phyloP scores from a whole-genome alignment of 2,797 vertebrate species.

The Babyrousa celebensis region DNA sequence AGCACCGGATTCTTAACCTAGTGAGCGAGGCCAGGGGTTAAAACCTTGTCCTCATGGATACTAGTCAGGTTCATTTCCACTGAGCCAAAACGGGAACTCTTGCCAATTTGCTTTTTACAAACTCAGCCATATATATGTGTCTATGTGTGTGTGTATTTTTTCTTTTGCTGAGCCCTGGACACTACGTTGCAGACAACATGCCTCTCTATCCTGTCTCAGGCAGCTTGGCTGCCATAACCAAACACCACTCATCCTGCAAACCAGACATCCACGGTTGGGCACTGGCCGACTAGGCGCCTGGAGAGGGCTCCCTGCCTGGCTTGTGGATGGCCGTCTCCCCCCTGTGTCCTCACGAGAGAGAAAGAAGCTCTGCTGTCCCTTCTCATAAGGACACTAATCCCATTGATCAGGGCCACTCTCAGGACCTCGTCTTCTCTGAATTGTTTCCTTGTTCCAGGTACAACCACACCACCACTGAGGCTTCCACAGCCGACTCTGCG shows the following conservation, averaged over 20 bases:
- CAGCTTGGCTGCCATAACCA: not conserved
- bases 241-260: not conserved
- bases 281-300: no score
- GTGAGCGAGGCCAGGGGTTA: no score
- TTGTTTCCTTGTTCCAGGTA: not conserved
- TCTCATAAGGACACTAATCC: not conserved
- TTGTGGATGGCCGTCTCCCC: accelerated
- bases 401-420: not conserved
- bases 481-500: accelerated
- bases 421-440: not conserved
- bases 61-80: no score
- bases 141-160: no score
- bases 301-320: no score
- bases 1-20: no score
- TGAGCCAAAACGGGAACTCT: no score
- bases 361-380: not conserved
- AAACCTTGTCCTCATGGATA: no score
- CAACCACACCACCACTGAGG: accelerated
- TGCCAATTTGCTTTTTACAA: no score
- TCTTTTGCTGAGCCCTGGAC: not conserved
- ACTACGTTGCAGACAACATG: accelerated
- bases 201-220: not conserved
- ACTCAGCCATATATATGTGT: not conserved
- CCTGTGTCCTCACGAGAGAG: not conserved
- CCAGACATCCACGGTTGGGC: no score